These are phyloP conservation scores for Takifugu rubripes DNA, from an alignment of 2,797 vertebrate genomes.

Conservation along the genomic window DNA sequence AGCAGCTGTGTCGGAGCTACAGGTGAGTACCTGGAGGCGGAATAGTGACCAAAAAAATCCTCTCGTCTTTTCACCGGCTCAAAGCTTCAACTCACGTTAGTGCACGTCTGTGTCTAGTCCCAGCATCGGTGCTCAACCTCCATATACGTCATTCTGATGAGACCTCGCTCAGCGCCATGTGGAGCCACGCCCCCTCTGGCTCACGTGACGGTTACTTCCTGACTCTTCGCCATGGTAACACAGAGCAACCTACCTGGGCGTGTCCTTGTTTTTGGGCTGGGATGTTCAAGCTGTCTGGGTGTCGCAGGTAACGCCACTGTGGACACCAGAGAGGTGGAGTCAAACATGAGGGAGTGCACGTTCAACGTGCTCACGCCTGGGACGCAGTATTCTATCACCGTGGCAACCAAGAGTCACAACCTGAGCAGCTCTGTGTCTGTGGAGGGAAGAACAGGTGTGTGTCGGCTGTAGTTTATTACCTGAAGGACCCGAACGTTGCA, in stretches of 20 bases:
- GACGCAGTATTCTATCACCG: slow-evolving; percentile 77
- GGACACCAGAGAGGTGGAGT: slow-evolving; percentile 75
- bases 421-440: slow-evolving; percentile 81
- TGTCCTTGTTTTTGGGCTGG: neutral
- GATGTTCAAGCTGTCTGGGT: neutral
- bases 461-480: too few relatives aligned
- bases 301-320: slow-evolving; percentile 54
- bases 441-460: slow-evolving; percentile 85
- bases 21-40: slow-evolving; percentile 44
- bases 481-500: too few relatives aligned
- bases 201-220: slow-evolving; percentile 83
- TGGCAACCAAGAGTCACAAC: slow-evolving; percentile 82
- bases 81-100: neutral
- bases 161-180: slow-evolving; percentile 86
- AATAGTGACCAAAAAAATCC: neutral
- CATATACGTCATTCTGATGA: slow-evolving; percentile 89
- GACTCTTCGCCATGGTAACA: slow-evolving; percentile 74
- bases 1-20: slow-evolving; percentile 56
- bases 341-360: slow-evolving; percentile 89
- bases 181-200: slow-evolving; percentile 80
- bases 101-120: slow-evolving; percentile 70
- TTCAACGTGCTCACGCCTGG: slow-evolving; percentile 88
- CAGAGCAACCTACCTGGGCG: neutral
- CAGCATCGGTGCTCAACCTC: slow-evolving; percentile 80
- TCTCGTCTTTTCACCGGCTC: too few relatives aligned